phyloP scores from a whole-genome alignment of 2,113 vertebrate genomes.

The Cavia aperea region DNA sequence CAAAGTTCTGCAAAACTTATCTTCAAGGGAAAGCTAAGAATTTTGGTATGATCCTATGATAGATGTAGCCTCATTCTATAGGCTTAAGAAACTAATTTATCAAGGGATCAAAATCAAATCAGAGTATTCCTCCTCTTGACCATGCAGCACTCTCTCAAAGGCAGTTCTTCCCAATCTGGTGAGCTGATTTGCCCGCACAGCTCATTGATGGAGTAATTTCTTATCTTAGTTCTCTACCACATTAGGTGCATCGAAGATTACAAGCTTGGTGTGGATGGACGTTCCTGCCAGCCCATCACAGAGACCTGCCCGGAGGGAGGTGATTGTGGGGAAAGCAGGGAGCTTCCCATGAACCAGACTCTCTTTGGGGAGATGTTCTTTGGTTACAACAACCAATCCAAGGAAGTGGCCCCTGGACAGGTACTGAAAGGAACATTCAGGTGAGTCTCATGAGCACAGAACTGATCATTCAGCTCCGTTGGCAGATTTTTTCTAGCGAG shows the following conservation, averaged over 20 bases:
- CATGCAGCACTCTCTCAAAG: neutral
- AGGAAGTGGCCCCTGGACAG: slow-evolving; percentile 87
- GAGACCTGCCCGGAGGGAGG: slow-evolving; percentile 87
- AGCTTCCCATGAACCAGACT: slow-evolving; percentile 95
- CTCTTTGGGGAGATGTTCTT: slow-evolving; percentile 97
- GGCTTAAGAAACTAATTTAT: neutral
- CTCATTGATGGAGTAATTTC: neutral
- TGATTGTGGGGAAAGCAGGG: slow-evolving; percentile 86
- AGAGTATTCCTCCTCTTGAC: neutral
- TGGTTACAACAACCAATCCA: slow-evolving; percentile 95
- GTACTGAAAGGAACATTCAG: slow-evolving; percentile 95
- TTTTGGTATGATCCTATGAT: neutral
- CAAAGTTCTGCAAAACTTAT: neutral
- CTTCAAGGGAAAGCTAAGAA: neutral
- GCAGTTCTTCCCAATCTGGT: neutral
- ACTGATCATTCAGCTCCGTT: neutral
- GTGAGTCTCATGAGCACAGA: slow-evolving; percentile 69
- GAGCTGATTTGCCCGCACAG: neutral
- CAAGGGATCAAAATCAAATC: neutral
- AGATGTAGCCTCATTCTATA: neutral
- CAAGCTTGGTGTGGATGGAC: slow-evolving; percentile 88
- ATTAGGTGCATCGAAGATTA: slow-evolving; percentile 97
- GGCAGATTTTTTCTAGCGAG: neutral
- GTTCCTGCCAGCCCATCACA: slow-evolving; percentile 90
- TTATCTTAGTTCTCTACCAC: neutral